Conservation (phyloP, 2,888 invertebrate species). For the Tribolium freemani region DNA sequence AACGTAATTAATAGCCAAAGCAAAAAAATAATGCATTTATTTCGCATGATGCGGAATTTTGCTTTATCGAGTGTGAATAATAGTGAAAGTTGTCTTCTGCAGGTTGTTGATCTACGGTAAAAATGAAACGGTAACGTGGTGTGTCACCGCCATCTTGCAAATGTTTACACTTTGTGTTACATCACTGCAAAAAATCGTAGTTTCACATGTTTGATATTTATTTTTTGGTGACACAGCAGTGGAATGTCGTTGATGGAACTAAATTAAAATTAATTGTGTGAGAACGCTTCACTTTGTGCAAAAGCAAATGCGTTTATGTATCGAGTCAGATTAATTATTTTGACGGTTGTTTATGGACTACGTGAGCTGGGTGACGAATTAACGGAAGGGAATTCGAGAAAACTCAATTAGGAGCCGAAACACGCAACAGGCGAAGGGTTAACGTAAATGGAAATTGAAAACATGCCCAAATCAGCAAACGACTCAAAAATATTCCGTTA, state of each 20-base stretch:
- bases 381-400: constrained; percentile 19
- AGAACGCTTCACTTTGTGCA: constrained; percentile 20
- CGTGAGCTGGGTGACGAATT: constrained; percentile 25
- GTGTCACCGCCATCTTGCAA: constrained; percentile 10
- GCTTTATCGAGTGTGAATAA: constrained; percentile 25
- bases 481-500: too few relatives aligned
- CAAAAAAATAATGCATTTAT: background rate
- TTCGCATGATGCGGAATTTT: background rate
- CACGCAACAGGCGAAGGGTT: constrained; percentile 8
- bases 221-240: background rate
- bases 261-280: constrained; percentile 34
- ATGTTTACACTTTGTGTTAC: constrained; percentile 17
- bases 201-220: constrained; percentile 4
- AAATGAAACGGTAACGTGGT: background rate
- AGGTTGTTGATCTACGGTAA: background rate
- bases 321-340: constrained; percentile 33
- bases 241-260: constrained; percentile 26
- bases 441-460: background rate
- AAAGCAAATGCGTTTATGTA: constrained; percentile 7
- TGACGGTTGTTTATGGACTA: constrained; percentile 30
- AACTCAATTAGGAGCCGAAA: constrained; percentile 30
- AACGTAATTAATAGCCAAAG: constrained; percentile 8
- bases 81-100: constrained; percentile 6
- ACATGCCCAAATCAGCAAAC: background rate
- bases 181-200: constrained; percentile 7